Conservation (phyloP, 2,888 invertebrate genomes). For the Drosophila cracens region DNA sequence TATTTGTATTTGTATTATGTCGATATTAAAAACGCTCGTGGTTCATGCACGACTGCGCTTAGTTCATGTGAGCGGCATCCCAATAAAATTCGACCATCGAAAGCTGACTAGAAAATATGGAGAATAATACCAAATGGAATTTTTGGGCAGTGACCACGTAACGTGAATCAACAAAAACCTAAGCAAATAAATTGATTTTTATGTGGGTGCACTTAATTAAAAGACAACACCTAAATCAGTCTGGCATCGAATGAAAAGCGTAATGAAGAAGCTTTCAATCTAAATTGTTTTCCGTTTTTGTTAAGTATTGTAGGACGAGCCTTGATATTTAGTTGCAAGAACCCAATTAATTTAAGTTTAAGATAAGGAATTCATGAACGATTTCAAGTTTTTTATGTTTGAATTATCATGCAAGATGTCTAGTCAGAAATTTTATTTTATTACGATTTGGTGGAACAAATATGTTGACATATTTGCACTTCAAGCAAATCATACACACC, state of each 20-base stretch:
- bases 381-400: background rate
- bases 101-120: conserved; percentile 2
- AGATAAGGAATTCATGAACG: background rate
- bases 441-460: conserved; percentile 29
- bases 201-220: conserved; percentile 58
- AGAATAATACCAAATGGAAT: conserved; percentile 17
- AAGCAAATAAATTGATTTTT: conserved; percentile 68
- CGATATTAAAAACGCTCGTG: conserved; percentile 50
- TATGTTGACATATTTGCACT: conserved; percentile 27
- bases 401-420: conserved; percentile 5
- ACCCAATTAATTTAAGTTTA: background rate
- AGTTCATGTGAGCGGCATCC: conserved; percentile 43
- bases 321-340: background rate
- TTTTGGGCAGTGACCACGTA: conserved; percentile 38
- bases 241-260: background rate
- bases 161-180: conserved; percentile 39
- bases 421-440: conserved; percentile 10
- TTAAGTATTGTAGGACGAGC: background rate
- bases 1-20: conserved; percentile 52
- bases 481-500: conserved; percentile 14
- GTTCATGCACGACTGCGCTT: conserved; percentile 69
- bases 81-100: conserved; percentile 5
- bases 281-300: background rate
- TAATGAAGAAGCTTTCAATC: background rate
- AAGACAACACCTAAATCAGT: conserved; percentile 33